Evolutionary conservation across 2,888 invertebrate species (phyloP).

Genomic region (Pseudococcus viburni): DNA sequence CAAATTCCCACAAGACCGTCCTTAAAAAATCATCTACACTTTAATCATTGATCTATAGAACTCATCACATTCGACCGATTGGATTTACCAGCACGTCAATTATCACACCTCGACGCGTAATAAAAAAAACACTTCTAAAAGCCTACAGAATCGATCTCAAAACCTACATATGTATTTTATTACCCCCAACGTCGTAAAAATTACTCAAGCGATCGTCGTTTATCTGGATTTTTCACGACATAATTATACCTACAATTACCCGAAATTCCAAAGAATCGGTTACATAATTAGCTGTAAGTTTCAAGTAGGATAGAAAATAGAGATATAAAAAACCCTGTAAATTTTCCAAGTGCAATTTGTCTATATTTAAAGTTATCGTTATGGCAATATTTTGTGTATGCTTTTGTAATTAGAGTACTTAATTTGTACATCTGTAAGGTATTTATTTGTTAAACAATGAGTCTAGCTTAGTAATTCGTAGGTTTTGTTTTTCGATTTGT

Average conservation of each 20-base stretch:
- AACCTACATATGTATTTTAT: not conserved
- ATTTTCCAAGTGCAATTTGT: constrained; percentile 41
- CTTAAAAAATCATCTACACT: too few relatives aligned
- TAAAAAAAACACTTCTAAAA: not conserved
- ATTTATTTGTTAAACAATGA: constrained; percentile 1
- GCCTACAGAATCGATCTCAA: not conserved
- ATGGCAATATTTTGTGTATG: constrained; percentile 25
- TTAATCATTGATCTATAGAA: too few relatives aligned
- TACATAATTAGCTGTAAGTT: constrained; percentile 24
- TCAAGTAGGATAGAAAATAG: constrained; percentile 13
- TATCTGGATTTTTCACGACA: not conserved
- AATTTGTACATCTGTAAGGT: not conserved
- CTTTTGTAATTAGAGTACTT: not conserved
- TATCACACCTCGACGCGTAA: not conserved
- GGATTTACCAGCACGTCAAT: not conserved
- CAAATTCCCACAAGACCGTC: too few relatives aligned
- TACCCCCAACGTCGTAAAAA: not conserved
- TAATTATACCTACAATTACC: not conserved
- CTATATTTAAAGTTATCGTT: not conserved
- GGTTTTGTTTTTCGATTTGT: not conserved
- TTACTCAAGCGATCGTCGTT: not conserved
- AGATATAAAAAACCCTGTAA: not conserved
- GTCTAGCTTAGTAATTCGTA: constrained; percentile 1
- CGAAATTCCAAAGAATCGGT: not conserved
- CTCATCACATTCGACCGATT: too few relatives aligned